A percentile compares a stretch with the other conserved stretches of the same genome.
Conservation (phyloP, 2,888 invertebrate genomes). For the Protophormia terraenovae region DNA sequence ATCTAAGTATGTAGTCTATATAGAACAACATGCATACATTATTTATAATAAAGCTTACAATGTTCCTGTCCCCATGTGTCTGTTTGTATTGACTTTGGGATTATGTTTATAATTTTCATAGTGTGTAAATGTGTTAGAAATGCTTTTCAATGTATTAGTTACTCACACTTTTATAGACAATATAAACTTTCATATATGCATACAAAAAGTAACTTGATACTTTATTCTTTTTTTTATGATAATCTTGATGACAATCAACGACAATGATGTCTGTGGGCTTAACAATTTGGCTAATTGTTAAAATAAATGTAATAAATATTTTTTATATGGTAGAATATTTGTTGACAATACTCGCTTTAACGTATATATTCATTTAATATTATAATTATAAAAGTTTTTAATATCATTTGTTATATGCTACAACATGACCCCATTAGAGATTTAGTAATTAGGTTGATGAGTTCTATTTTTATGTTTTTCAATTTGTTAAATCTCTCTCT, state of each 20-base stretch:
- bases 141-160: background rate
- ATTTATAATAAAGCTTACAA: background rate
- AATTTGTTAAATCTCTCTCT: background rate
- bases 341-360: background rate
- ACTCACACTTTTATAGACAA: background rate
- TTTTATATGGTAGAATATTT: background rate
- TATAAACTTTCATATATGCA: background rate
- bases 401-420: background rate
- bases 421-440: background rate
- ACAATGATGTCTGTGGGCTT: constrained; percentile 12
- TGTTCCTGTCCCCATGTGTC: background rate
- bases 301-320: constrained; percentile 9
- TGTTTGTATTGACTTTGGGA: constrained; percentile 35
- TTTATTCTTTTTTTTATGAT: background rate
- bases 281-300: constrained; percentile 50
- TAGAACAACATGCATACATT: background rate
- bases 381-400: constrained; percentile 1
- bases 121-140: constrained; percentile 8
- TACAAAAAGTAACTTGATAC: constrained; percentile 11
- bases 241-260: background rate
- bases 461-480: background rate
- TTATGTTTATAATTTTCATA: constrained; percentile 33
- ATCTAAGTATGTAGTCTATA: background rate
- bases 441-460: constrained; percentile 21
- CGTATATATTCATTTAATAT: background rate